Base-by-base conservation (phyloP, 2,888 invertebrate species). In the Homarus gammarus region DNA sequence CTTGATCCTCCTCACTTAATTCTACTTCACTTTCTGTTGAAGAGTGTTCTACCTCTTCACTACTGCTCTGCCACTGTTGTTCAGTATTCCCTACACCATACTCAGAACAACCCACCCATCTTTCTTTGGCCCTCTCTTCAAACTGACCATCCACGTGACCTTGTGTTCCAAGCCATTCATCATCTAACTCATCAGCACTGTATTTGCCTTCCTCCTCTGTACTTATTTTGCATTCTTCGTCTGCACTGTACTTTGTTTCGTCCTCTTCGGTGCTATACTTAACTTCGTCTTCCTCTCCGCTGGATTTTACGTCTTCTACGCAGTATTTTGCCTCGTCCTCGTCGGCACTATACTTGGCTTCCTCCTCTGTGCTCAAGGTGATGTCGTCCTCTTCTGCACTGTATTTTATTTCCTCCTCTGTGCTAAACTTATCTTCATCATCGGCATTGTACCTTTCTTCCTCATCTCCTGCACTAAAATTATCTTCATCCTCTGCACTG, bases 21-120 rank as follows among this genome's bases (percentile, higher is more conserved):
- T 79, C 78, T 22, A 18, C 33, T 33, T 84, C 84, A 73, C 56
- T 84, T 56, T 51, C 84, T 12, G 84, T 22, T 51, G 73, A 56
- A 12, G 72, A 31, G 22, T 56, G 56, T 22, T 56, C 36, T n/a
- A 36, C 56, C 27, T 51, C 73, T 18, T 84, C 84, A 72, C 87
- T 87, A 40, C 61, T 61, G 18, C 87, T 81, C 6, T 31, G 72
- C 81, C 81, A 87, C 18, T 56, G 18, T 31, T 87, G 72, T 36
- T 61, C 56, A 38, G 51, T 36, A 33, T 36, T 40, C 18, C 56
- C 61, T 6, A 22, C 12, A 61, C 40, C 38, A 5, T 64, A 56
- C 0, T 73, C 64, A 61, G 51, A 38, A 49, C 68, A 33, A 33
- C 75, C 31, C n/a, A 75, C 75, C 84, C 75, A 84, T 5, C 56